Evolutionary conservation across 2,113 vertebrate genomes (phyloP).

Genomic region (Cephalopterus ornatus): DNA sequence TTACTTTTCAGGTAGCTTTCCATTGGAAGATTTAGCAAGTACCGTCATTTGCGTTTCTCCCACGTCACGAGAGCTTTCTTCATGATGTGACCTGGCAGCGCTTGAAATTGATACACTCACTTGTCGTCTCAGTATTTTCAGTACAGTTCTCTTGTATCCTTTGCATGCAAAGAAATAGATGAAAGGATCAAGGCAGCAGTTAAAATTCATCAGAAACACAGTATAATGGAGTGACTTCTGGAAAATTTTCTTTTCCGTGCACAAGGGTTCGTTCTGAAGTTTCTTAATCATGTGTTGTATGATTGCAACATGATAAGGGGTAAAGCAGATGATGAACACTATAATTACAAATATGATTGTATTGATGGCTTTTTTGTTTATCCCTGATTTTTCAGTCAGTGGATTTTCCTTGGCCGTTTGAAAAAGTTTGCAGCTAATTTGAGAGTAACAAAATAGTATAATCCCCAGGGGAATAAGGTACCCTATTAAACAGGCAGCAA

Average conservation of each 20-base stretch:
- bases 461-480: constrained; percentile 83
- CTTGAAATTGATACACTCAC: constrained; percentile 91
- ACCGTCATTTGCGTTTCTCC: constrained; percentile 69
- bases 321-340: constrained; percentile 91
- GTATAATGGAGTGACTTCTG: constrained; percentile 92
- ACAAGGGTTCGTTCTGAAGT: constrained; percentile 75
- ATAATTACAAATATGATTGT: constrained; percentile 92
- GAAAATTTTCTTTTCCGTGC: constrained; percentile 79
- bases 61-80: constrained; percentile 83
- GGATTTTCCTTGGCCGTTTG: constrained; percentile 85
- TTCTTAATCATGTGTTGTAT: constrained; percentile 95
- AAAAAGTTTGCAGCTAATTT: constrained; percentile 88
- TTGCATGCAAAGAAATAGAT: constrained; percentile 98
- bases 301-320: constrained; percentile 89
- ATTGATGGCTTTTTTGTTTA: constrained; percentile 91
- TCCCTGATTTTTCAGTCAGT: constrained; percentile 87
- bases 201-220: constrained; percentile 94
- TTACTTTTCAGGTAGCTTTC: constrained; percentile 53
- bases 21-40: constrained; percentile 70
- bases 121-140: constrained; percentile 86
- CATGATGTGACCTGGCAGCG: constrained; percentile 81
- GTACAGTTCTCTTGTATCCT: constrained; percentile 92
- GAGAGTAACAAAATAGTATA: constrained; percentile 88
- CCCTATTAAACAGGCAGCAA: constrained; percentile 87
- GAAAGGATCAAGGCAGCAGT: constrained; percentile 93